Evolutionary conservation across 2,113 vertebrate genomes (phyloP), one percentile per base, ranked within the genome.

Genomic region (Ochotona princeps): DNA sequence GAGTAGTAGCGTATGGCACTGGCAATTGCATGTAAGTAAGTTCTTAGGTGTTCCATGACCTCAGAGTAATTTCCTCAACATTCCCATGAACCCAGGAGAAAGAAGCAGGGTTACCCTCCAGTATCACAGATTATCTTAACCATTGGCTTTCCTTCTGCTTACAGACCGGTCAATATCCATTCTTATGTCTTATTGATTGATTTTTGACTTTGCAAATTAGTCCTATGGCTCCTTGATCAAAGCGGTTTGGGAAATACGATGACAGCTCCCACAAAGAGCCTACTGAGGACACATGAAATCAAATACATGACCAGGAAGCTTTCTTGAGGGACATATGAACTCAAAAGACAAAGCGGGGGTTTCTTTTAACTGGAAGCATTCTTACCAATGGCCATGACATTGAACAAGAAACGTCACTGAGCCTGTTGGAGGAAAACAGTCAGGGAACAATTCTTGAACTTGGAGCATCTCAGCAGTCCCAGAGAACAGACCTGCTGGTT

Each of bases 371-470:
- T 3, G 14, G 17, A 23, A 74, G 15, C 7, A 78, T 17, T 87
- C 51, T 82, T 5, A 70, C 51, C 51, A 91, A 70, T 67, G 21
- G 44, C 89, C 78, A 51, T 75, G 63, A 89, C 13, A n/a, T 75
- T 63, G n/a, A 61, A 79, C 83, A 94, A 83, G 61, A 92, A 95
- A 79, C 57, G 10, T 49, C 70, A 75, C 8, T n/a, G 54, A 88
- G 87, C 89, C 30, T 30, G 35, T 54, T 81, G 61, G 78, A 70
- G 69, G 38, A n/a, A 87, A 63, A 75, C 7, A 90, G 49, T 63
- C 89, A 83, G 84, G 65, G 91, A 44, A 92, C 83, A 92, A 83
- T 5, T 76, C 63, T 87, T 66, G 75, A 88, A 82, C 35, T 66
- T 60, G 63, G 54, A 90, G 79, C 90, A 84, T 21, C 72, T 89